Conservation (phyloP, 1,140 invertebrate genomes). For the Sipha flava region DNA sequence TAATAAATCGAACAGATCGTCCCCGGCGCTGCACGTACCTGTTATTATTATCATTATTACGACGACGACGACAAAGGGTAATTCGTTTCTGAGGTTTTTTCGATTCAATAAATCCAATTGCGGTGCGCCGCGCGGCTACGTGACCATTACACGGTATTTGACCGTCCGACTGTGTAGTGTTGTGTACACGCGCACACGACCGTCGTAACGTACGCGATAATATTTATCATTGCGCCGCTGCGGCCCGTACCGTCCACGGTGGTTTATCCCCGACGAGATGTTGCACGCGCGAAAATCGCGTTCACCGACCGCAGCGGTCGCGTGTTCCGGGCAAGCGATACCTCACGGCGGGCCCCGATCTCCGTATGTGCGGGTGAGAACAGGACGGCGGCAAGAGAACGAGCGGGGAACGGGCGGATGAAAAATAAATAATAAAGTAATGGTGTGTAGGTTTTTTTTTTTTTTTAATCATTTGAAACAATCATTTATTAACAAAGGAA, state of each 20-base stretch:
- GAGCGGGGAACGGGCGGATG: no score
- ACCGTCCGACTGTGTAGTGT: no score
- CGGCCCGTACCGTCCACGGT: no score
- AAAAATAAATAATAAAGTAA: background rate
- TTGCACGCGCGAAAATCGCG: background rate
- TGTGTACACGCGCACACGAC: no score
- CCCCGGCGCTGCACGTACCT: no score
- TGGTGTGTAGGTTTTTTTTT: background rate
- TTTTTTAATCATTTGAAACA: constrained; percentile 27
- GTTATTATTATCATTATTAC: background rate
- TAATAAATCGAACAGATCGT: background rate
- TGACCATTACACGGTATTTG: background rate
- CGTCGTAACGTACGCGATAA: no score
- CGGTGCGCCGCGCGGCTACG: background rate
- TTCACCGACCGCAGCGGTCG: background rate
- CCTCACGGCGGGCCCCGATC: no score
- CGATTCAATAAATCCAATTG: constrained; percentile 15
- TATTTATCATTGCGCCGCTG: no score
- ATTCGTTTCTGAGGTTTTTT: constrained; percentile 23
- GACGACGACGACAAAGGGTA: background rate
- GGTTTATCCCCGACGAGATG: no score
- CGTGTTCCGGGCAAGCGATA: no score
- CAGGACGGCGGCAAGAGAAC: no score
- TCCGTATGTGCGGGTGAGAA: no score
- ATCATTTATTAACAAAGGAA: constrained; percentile 31